phyloP scores from a whole-genome alignment of 2,797 vertebrate genomes.

The Pantherophis alleghaniensis region DNA sequence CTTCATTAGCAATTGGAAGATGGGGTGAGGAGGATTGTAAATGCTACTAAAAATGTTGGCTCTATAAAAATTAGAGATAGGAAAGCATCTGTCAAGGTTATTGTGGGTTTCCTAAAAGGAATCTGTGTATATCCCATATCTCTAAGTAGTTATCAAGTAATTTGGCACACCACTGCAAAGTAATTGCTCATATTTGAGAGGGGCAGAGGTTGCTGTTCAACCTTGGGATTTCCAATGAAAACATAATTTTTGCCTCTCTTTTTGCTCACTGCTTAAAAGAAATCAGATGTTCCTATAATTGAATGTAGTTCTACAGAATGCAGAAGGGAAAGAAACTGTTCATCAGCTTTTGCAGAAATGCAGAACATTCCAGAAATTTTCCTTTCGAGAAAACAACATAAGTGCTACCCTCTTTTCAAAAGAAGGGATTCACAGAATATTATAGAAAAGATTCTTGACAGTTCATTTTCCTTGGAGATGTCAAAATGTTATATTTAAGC shows the following conservation, averaged over 20 bases:
- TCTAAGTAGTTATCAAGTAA: conserved; percentile 61
- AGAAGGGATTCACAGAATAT: conserved; percentile 42
- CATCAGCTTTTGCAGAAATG: conserved; percentile 49
- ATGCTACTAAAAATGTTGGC: conserved; percentile 23
- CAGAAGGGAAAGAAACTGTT: conserved; percentile 43
- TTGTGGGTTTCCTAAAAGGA: conserved; percentile 28
- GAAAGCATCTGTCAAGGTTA: conserved; percentile 34
- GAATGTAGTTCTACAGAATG: conserved; percentile 55
- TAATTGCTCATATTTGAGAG: conserved; percentile 54
- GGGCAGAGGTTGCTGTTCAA: conserved; percentile 49
- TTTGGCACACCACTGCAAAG: conserved; percentile 51
- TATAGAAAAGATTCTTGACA: conserved; percentile 45
- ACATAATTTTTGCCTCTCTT: conserved; percentile 38
- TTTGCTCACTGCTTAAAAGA: conserved; percentile 42
- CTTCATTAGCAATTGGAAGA: not conserved
- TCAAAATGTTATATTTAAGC: conserved; percentile 57
- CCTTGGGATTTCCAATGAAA: conserved; percentile 55
- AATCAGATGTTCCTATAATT: conserved; percentile 44
- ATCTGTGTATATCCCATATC: conserved; percentile 8
- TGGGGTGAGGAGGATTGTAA: not conserved
- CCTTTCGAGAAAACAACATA: conserved; percentile 53
- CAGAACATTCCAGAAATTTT: conserved; percentile 56
- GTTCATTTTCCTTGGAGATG: conserved; percentile 58
- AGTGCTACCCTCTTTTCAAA: conserved; percentile 52
- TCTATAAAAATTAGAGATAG: conserved; percentile 43